Evolutionary conservation across 2,797 vertebrate genomes (phyloP).

Genomic region (Poeciliopsis presidionis): DNA sequence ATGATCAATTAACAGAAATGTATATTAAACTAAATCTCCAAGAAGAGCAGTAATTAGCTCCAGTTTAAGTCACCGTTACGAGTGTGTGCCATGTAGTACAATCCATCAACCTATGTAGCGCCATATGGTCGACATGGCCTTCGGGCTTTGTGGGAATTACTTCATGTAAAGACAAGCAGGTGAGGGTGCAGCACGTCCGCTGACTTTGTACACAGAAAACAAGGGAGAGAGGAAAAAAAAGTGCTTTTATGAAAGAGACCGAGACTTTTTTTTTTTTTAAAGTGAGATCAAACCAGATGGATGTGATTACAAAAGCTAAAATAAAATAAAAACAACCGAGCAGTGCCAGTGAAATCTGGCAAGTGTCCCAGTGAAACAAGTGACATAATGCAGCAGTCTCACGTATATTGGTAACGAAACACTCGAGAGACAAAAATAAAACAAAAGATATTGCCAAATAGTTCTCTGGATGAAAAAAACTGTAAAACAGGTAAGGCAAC

Average conservation of each 20-base stretch:
- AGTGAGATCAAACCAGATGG: constrained; percentile 13
- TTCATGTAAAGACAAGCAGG: constrained; percentile 60
- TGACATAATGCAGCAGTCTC: constrained; percentile 45
- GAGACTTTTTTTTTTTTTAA: background rate
- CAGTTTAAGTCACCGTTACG: constrained; percentile 58
- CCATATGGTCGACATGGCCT: constrained; percentile 76
- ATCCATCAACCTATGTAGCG: constrained; percentile 54
- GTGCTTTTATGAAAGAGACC: constrained; percentile 1
- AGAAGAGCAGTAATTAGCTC: constrained; percentile 68
- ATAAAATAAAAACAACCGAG: constrained; percentile 7
- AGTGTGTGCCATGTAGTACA: constrained; percentile 65
- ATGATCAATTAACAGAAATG: constrained; percentile 61
- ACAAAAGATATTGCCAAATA: constrained; percentile 49
- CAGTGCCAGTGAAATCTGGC: constrained; percentile 34
- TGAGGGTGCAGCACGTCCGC: constrained; percentile 36
- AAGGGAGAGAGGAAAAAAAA: constrained; percentile 1
- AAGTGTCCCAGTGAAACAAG: constrained; percentile 60
- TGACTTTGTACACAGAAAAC: constrained; percentile 9
- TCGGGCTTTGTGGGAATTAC: constrained; percentile 64
- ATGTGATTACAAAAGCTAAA: constrained; percentile 2
- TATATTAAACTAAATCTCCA: constrained; percentile 61
- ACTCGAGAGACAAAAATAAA: constrained; percentile 26
- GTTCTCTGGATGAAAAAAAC: constrained; percentile 31
- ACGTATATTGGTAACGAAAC: constrained; percentile 60
- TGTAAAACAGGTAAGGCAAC: constrained; percentile 46